Conservation (phyloP, 1,140 invertebrate species). For the Anadara kagoshimensis region DNA sequence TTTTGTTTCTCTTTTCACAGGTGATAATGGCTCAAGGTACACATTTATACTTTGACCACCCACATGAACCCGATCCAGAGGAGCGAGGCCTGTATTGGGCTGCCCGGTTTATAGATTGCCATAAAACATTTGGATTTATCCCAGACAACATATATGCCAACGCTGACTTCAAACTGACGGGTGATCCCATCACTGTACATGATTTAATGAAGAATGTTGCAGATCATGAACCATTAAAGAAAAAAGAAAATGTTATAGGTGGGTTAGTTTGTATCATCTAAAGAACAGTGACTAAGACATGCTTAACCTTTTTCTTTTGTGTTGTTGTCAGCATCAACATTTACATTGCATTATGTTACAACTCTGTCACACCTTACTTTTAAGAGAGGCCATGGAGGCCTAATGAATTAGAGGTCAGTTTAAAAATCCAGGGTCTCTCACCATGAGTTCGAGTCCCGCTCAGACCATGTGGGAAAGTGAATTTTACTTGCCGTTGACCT, state of each 20-base stretch:
- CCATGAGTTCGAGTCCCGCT: too few relatives aligned
- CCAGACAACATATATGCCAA: slow-evolving; percentile 69
- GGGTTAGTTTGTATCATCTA: slow-evolving; percentile 1
- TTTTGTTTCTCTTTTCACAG: too few relatives aligned
- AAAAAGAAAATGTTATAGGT: slow-evolving; percentile 61
- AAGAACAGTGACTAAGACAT: too few relatives aligned
- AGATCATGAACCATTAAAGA: slow-evolving; percentile 45
- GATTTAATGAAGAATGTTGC: slow-evolving; percentile 45
- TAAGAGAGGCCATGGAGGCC: too few relatives aligned
- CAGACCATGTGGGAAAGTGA: too few relatives aligned
- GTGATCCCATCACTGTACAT: slow-evolving; percentile 50
- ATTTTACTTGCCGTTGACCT: too few relatives aligned
- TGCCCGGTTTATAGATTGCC: slow-evolving; percentile 58
- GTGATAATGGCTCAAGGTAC: slow-evolving; percentile 70
- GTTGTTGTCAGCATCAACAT: too few relatives aligned
- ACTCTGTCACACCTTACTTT: too few relatives aligned
- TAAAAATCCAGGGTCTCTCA: too few relatives aligned
- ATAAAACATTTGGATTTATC: slow-evolving; percentile 64
- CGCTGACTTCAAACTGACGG: slow-evolving; percentile 60
- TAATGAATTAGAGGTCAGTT: too few relatives aligned
- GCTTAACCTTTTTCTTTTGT: background rate
- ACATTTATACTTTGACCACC: slow-evolving; percentile 71
- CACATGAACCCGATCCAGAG: slow-evolving; percentile 70
- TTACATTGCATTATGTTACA: too few relatives aligned
- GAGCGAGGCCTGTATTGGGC: slow-evolving; percentile 71